Evolutionary conservation across 2,113 vertebrate species (phyloP), one percentile per base, ranked within the genome.

Genomic region (Gopherus evgoodei): DNA sequence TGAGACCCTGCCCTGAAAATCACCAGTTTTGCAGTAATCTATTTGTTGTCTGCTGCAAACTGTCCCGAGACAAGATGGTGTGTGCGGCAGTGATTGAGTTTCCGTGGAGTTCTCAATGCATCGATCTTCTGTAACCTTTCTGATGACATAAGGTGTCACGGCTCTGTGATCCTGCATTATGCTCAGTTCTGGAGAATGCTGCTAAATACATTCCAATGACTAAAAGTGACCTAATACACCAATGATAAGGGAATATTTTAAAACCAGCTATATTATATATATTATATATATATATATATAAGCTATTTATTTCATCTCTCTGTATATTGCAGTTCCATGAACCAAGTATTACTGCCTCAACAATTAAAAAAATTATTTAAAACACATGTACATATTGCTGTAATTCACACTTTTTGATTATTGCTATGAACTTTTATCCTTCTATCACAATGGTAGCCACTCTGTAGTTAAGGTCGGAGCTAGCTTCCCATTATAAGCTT

Each of bases 221-320:
- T 98, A 98, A 97, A 97, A 97, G 98, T 98, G 98, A 98, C 98
- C 98, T 98, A 98, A 98, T 98, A 98, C 98, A 98, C 98, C 98
- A 98, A 98, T 98, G 98, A 98, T 98, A 98, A 98, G 98, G 98
- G 98, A 98, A 98, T 98, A 98, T 98, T 98, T 98, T 98, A 98
- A 98, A 98, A 98, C 98, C 98, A 98, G 98, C 98, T 98, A 98
- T 98, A 98, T 98, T 98, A 98, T 99, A 98, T 98, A 98, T 98
- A 98, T 98, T 98, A 98, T 98, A 98, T 98, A 98, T 49, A 98
- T 98, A 98, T 47, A 49, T 98, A 98, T 98, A 98, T 98, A 98
- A 98, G 98, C 98, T 99, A 99, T 99, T 99, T 99, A 98, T 99
- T 98, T 98, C 98, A 98, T 97, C 98, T 98, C 98, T 98, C 98